Conservation (phyloP, 2,113 vertebrate genomes). For the Prunella fulvescens region DNA sequence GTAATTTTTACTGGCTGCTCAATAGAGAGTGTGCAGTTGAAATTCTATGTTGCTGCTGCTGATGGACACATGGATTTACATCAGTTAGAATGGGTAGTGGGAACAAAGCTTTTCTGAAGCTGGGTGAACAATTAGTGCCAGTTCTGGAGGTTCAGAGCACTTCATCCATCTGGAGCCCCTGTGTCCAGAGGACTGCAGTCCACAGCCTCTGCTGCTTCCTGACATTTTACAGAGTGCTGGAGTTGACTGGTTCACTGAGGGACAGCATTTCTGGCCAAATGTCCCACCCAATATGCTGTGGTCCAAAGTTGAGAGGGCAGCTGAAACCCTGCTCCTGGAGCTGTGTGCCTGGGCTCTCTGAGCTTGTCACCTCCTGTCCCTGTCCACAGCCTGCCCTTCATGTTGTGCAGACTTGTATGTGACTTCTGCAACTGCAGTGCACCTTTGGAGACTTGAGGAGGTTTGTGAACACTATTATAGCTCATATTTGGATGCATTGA, state of each 20-base stretch:
- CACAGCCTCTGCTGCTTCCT: background rate
- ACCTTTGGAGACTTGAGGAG: background rate
- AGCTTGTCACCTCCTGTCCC: background rate
- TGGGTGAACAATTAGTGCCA: background rate
- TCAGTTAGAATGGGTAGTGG: background rate
- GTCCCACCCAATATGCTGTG: accelerated
- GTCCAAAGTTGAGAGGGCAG: background rate
- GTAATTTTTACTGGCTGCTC: background rate
- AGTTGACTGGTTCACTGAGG: background rate
- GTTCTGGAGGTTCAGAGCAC: background rate
- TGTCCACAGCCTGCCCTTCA: background rate
- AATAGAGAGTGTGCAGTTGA: background rate
- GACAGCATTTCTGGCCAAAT: background rate
- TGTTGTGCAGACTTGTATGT: no score
- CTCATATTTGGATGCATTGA: background rate
- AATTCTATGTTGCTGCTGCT: background rate
- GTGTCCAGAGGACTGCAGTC: background rate
- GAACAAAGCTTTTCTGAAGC: background rate
- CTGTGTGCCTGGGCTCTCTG: background rate
- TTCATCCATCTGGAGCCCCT: background rate
- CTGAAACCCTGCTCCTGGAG: background rate
- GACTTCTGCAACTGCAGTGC: background rate
- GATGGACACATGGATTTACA: accelerated
- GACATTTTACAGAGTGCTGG: background rate
- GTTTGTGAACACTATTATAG: background rate